A percentile compares a stretch with the other conserved stretches of the same genome.
phyloP scores from a whole-genome alignment of 2,797 vertebrate genomes.

The Discoglossus pictus region DNA sequence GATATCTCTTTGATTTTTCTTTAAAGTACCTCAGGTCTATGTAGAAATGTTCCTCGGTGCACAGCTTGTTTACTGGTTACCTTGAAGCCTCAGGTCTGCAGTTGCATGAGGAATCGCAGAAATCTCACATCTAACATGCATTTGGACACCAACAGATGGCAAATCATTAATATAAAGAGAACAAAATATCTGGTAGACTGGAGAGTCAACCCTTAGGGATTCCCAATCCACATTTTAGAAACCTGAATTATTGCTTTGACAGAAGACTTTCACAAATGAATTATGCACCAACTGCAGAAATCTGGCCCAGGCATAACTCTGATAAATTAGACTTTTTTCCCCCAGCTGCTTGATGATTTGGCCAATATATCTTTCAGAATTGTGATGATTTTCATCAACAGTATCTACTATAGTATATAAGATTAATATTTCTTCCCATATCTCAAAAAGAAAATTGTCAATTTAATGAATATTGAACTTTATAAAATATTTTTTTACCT shows the following conservation, averaged over 20 bases:
- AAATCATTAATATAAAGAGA: conserved; percentile 43
- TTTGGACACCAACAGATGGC: conserved; percentile 37
- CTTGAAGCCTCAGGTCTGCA: background rate
- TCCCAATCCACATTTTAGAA: conserved; percentile 25
- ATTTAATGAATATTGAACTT: too few relatives aligned
- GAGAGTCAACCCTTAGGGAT: conserved; percentile 34
- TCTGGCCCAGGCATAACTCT: conserved; percentile 14
- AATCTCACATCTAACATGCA: conserved; percentile 3
- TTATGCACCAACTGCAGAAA: conserved; percentile 25
- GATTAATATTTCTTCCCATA: too few relatives aligned
- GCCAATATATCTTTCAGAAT: too few relatives aligned
- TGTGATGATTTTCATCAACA: too few relatives aligned
- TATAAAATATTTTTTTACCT: too few relatives aligned
- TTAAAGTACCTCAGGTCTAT: too few relatives aligned
- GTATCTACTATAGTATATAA: too few relatives aligned
- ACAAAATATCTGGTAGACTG: conserved; percentile 3
- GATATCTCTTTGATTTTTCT: too few relatives aligned
- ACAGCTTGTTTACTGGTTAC: background rate
- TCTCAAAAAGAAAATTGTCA: too few relatives aligned
- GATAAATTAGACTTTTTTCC: conserved; percentile 26
- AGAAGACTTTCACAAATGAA: conserved; percentile 39
- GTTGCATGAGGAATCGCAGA: background rate
- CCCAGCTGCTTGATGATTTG: conserved; percentile 17
- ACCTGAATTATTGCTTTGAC: conserved; percentile 47
- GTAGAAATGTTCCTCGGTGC: background rate